A percentile compares a stretch with the other conserved stretches of the same genome.
Conservation (phyloP, 2,888 invertebrate species). For the Chymomyza fuscimana region DNA sequence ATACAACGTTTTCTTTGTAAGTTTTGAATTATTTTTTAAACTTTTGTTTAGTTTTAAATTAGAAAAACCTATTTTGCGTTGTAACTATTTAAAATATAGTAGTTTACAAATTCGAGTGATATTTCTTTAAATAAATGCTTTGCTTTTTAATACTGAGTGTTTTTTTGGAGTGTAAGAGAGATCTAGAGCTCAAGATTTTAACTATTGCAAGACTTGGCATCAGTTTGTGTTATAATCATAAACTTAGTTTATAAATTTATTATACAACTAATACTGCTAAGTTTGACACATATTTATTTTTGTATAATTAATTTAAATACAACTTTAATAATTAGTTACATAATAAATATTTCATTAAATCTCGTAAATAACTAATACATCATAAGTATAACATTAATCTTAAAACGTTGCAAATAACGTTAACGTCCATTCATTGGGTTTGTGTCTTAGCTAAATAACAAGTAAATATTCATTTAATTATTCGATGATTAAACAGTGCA, state of each 20-base stretch:
- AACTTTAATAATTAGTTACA: neutral
- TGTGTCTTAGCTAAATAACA: constrained; percentile 65
- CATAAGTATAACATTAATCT: constrained; percentile 34
- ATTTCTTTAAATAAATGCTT: constrained; percentile 56
- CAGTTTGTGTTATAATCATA: constrained; percentile 12
- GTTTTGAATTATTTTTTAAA: constrained; percentile 26
- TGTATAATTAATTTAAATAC: neutral
- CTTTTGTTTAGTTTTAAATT: constrained; percentile 39
- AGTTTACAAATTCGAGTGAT: constrained; percentile 34
- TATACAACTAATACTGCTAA: constrained; percentile 22
- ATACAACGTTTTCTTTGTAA: constrained; percentile 45
- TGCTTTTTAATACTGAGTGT: constrained; percentile 20
- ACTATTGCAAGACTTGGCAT: constrained; percentile 13
- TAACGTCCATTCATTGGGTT: constrained; percentile 2
- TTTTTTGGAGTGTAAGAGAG: too few relatives aligned
- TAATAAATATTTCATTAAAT: constrained; percentile 18
- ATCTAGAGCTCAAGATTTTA: neutral
- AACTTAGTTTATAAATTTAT: constrained; percentile 35
- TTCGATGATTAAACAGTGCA: constrained; percentile 78
- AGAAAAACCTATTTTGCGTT: constrained; percentile 43
- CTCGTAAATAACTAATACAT: constrained; percentile 26
- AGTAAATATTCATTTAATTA: constrained; percentile 62
- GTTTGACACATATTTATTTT: constrained; percentile 16
- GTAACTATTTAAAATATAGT: constrained; percentile 33
- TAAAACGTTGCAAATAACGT: constrained; percentile 17